These are phyloP conservation scores for Plusia festucae DNA, from an alignment of 2,888 invertebrate species.

Conservation along the genomic window DNA sequence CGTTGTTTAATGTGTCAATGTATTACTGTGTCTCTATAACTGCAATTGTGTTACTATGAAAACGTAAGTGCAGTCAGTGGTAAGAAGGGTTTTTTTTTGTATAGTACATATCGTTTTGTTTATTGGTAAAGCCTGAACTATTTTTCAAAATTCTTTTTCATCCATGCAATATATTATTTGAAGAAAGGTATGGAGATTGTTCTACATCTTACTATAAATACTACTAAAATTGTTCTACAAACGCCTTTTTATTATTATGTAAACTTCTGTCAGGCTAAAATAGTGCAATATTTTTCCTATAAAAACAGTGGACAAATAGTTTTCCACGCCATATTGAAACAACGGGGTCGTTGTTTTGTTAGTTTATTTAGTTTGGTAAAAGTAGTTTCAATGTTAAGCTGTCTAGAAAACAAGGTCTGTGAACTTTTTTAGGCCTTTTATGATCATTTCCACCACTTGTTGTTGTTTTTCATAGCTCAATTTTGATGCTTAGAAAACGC, in stretches of 20 bases:
- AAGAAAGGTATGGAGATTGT: no score
- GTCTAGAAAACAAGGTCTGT: neutral
- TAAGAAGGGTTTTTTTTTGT: no score
- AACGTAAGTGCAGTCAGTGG: neutral
- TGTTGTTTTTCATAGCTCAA: neutral
- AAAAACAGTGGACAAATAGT: neutral
- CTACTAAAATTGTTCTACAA: no score
- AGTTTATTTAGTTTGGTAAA: neutral
- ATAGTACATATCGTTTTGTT: no score
- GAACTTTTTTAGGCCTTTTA: neutral
- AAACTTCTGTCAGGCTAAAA: neutral
- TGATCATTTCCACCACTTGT: neutral
- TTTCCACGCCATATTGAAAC: neutral
- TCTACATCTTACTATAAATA: no score
- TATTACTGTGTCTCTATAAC: neutral
- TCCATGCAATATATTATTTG: no score
- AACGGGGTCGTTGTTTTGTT: slow-evolving; percentile 3
- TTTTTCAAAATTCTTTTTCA: no score
- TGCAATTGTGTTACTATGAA: neutral
- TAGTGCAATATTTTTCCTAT: neutral
- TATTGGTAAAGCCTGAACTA: no score
- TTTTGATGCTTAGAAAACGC: neutral
- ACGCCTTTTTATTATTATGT: neutral
- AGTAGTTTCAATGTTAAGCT: slow-evolving; percentile 1
- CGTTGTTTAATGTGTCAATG: neutral